Evolutionary conservation across 2,113 vertebrate genomes (phyloP), one percentile per base, ranked within the genome.

Genomic region (Corydoras maculifer): DNA sequence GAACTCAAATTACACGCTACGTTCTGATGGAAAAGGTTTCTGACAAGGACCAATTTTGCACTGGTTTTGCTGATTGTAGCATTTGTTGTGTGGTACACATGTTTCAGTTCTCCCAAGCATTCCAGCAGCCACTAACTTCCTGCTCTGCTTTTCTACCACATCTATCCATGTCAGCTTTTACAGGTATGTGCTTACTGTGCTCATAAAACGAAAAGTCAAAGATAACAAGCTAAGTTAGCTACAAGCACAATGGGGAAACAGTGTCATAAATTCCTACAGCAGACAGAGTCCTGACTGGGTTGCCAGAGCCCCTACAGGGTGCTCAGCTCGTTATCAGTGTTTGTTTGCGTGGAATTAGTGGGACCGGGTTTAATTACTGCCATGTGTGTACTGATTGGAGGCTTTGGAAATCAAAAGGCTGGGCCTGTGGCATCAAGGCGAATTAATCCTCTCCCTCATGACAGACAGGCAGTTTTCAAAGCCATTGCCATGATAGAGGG

Each of bases 341-440:
- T 81, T 81, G 77, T 79, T 79, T 77, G 77, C 30, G 58, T 69
- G 77, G 77, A 79, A 82, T 77, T 78, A 77, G 68, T 65, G 65
- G 75, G 81, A 75, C 72, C 50, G 49, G 69, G 78, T 82, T 79
- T 81, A 81, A 77, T 79, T 78, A 78, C 76, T 65, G 58, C 75
- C 72, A 77, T 77, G 74, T 77, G 69, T 58, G 53, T 48, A 15
- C 63, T 73, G 75, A 82, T 82, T 78, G 81, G 81, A 79, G 74
- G 71, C 55, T 78, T 65, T 78, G 72, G 72, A 69, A 79, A 82
- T 82, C 75, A 78, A 72, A 74, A 65, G 68, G 58, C 64, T 18
- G 81, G 79, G 76, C 78, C 73, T 59, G 75, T 65, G 74, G 74
- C 72, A 70, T 74, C 59, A 70, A 71, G 69, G 78, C 58, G 68